Percentiles rank a stretch among this genome's conserved stretches.
phyloP scores from a whole-genome alignment of 2,797 vertebrate genomes.

The Xenopus petersii region DNA sequence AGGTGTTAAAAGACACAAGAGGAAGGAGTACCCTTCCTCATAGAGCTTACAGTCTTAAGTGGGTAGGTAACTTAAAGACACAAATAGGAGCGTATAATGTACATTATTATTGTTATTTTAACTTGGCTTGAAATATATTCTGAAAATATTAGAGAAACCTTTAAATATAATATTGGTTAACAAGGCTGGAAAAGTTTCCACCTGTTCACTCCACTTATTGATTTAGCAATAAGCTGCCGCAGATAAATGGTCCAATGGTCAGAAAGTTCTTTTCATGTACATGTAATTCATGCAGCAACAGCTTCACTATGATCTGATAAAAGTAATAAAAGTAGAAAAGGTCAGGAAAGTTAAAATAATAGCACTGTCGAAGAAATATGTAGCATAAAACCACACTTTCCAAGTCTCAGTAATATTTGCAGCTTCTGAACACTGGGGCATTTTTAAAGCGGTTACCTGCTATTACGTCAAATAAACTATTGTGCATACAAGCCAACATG shows the following conservation, averaged over 20 bases:
- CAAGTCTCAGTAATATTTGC: too few species aligned
- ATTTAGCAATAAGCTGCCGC: background rate
- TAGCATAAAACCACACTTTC: background rate
- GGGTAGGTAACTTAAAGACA: too few species aligned
- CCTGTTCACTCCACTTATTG: constrained; percentile 8
- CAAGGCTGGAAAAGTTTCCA: background rate
- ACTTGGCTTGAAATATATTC: background rate
- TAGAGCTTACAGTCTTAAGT: too few species aligned
- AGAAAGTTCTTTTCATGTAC: background rate
- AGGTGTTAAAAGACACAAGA: too few species aligned
- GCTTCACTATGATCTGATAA: background rate
- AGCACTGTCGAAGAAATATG: background rate
- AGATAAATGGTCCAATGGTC: background rate
- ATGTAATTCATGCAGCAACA: background rate
- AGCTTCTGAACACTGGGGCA: background rate
- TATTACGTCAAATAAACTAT: too few species aligned
- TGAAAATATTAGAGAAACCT: background rate
- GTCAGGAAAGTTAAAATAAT: constrained; percentile 25
- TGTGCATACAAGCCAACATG: too few species aligned
- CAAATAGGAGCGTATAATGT: too few species aligned
- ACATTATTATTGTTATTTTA: background rate
- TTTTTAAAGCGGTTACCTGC: background rate
- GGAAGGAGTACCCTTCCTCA: too few species aligned
- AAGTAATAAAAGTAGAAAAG: constrained; percentile 5
- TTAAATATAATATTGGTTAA: too few species aligned